Evolutionary conservation across 2,888 invertebrate genomes (phyloP), one percentile per base, ranked within the genome.

Genomic region (Asteroscopus sphinx): DNA sequence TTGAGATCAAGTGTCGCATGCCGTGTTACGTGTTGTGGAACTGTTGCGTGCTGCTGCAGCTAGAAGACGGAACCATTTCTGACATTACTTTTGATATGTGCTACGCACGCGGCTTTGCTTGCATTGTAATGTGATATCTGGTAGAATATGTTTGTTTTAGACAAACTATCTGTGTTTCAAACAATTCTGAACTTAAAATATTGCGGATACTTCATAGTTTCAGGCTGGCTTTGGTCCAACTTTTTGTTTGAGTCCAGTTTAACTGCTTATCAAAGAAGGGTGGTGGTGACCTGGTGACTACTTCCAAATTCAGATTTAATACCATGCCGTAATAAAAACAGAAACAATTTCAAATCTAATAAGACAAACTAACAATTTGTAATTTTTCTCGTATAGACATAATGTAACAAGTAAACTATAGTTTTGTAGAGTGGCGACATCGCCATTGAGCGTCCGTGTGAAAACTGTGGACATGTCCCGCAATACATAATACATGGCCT

Each of bases 401-500:
- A 26, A n/a, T n/a, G 21, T 21, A 28, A 40, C 44, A 39, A 33
- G 12, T 26, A 32, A 9, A 11, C 16, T 7, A 1, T n/a, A 25
- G 17, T 26, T n/a, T n/a, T n/a, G n/a, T n/a, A n/a, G n/a, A n/a
- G n/a, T n/a, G n/a, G 45, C 51, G 48, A 52, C 47, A 37, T 21
- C 26, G 15, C 37, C 54, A 26, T 6, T 7, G 49, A 45, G 41
- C 48, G 39, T 16, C 49, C 73, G 57, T 72, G 68, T 63, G 69
- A 68, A 68, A 40, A 51, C 52, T 42, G 45, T 36, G 52, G 45
- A 52, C 54, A 36, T 48, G 46, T 49, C 65, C 36, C 42, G 25
- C 41, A 41, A 69, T 70, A 59, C 73, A 73, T 64, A 47, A 70
- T 32, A 65, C 73, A 68, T 68, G 53, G 21, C 32, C 47, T 41